Evolutionary conservation across 2,888 invertebrate species (phyloP), one percentile per base, ranked within the genome.

Genomic region (Clepsis dumicolana): DNA sequence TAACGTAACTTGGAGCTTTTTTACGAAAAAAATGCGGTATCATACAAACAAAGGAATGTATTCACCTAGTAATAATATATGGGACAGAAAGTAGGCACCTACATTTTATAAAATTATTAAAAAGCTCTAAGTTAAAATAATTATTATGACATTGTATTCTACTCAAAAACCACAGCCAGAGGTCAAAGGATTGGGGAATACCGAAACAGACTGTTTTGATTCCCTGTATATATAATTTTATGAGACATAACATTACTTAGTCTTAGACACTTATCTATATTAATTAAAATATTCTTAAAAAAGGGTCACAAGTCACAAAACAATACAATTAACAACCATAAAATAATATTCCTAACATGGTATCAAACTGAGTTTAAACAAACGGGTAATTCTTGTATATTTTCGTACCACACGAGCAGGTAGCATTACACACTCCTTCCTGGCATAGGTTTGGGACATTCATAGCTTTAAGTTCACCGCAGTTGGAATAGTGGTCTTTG

Each of bases 401-500:
- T 57, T 78, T 95, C 74, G 90, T 90, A 59, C 92, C 92, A 82
- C 97, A 97, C 60, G 88, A 87, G 83, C 97, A 97, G 4, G 97
- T 97, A 0, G 97, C 97, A 71, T 95, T 95, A 83, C 97, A 97
- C 60, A 94, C 89, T 5, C 94, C 93, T 38, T 95, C 95, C 0
- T 48, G 65, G 70, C 93, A 93, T 2, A 86, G 74, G 35, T 79
- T 80, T 71, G 88, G 54, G 90, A 89, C 80, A 14, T 75, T 65
- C 72, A 94, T 62, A 21, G 38, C 21, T 0, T 56, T 86, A 25
- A 97, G 89, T 64, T 96, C 95, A 21, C 87, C 89, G 84, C 97
- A 97, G 87, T 97, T 97, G 63, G 95, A 95, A 95, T 95, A 97
- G 41, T 94, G 87, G 84, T 97, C 96, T 48, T 95, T 95, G 71